Conservation (phyloP, 2,113 vertebrate species). For the Phyllostomus hastatus region DNA sequence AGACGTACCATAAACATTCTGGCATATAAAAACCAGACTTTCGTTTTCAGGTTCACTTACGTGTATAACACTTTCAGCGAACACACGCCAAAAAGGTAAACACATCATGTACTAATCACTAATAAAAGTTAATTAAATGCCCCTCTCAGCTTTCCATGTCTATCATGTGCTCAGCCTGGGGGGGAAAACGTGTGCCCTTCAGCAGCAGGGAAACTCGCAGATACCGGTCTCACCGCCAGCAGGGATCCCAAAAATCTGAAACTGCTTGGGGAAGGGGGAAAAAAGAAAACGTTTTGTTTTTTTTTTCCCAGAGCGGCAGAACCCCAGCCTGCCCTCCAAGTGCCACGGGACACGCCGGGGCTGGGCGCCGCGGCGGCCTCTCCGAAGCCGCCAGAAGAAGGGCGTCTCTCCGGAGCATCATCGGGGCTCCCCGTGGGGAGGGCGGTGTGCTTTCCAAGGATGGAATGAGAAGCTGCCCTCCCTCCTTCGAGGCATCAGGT, state of each 20-base stretch:
- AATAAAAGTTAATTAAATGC: slow-evolving; percentile 4
- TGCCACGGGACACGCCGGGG: background rate
- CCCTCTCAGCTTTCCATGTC: background rate
- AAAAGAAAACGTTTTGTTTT: background rate
- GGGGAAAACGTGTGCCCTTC: background rate
- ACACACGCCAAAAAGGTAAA: background rate
- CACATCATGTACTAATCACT: background rate
- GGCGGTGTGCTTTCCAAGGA: slow-evolving; percentile 31
- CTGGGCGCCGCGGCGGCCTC: background rate
- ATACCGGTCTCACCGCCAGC: background rate
- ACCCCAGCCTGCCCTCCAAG: background rate
- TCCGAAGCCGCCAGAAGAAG: slow-evolving; percentile 24
- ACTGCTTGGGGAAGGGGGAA: background rate
- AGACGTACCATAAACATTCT: background rate
- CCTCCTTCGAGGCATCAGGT: slow-evolving; percentile 56
- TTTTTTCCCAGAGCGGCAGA: background rate
- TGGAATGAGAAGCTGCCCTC: slow-evolving; percentile 62
- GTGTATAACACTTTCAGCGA: background rate
- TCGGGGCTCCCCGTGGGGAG: background rate
- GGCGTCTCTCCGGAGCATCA: background rate
- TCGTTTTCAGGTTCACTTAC: background rate
- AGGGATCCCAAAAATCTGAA: slow-evolving; percentile 25
- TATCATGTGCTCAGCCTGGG: background rate
- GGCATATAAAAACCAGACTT: background rate
- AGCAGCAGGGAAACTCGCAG: background rate